Conservation (phyloP, 2,113 vertebrate species). For the Lagopus leucura region DNA sequence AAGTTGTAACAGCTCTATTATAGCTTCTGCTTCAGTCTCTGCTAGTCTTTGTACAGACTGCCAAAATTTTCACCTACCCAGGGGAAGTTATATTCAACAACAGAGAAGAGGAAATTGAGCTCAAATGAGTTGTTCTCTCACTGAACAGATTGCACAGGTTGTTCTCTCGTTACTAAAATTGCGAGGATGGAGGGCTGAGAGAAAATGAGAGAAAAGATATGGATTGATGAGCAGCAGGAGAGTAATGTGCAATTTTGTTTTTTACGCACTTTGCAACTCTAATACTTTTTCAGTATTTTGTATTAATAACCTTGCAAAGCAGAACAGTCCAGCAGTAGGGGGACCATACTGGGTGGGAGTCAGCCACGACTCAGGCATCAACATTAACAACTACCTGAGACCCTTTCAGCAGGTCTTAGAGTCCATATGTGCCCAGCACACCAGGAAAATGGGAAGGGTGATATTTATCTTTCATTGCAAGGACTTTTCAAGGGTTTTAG, state of each 20-base stretch:
- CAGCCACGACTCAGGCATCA: not conserved
- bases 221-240: not conserved
- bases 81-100: not conserved
- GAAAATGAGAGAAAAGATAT: not conserved
- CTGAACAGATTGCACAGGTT: not conserved
- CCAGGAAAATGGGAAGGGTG: fast-evolving
- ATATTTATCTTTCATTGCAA: not conserved
- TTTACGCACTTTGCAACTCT: not conserved
- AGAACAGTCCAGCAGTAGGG: not conserved
- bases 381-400: fast-evolving
- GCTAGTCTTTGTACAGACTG: slow-evolving; percentile 13
- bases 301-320: not conserved
- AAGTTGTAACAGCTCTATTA: slow-evolving; percentile 60
- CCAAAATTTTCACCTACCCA: slow-evolving; percentile 28
- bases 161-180: not conserved
- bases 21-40: slow-evolving; percentile 48
- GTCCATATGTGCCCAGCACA: fast-evolving
- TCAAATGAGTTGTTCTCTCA: not conserved
- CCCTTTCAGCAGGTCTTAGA: not conserved
- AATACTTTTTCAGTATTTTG: fast-evolving
- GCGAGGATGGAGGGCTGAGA: not conserved
- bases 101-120: slow-evolving; percentile 9
- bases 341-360: not conserved
- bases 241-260: not conserved
- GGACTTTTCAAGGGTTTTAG: not conserved